Conservation (phyloP, 2,113 vertebrate species). For the Dasyornis broadbenti region DNA sequence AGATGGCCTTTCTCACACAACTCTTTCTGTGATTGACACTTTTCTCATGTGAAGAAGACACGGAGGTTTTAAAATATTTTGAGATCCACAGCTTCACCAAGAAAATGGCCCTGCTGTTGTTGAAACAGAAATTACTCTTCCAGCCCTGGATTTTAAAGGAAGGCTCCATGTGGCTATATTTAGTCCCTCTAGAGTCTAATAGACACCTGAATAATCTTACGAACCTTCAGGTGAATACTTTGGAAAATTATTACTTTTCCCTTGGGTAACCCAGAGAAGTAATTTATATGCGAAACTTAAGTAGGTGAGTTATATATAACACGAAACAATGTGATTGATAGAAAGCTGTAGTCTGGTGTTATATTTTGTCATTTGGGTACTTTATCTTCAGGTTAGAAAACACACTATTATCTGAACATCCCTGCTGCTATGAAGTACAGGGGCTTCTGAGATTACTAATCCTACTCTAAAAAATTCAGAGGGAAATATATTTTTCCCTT, state of each 20-base stretch:
- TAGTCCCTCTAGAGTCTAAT: neutral
- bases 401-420: neutral
- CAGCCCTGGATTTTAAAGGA: neutral
- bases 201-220: neutral
- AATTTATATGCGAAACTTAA: neutral
- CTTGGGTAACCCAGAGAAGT: neutral
- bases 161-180: neutral
- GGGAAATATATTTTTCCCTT: neutral
- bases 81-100: neutral
- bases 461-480: neutral
- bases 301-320: neutral
- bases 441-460: neutral
- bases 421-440: neutral
- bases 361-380: neutral
- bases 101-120: neutral
- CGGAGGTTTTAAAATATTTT: neutral
- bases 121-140: neutral
- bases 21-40: neutral
- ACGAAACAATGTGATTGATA: neutral
- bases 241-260: neutral
- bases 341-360: neutral
- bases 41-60: neutral
- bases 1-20: neutral
- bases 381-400: neutral
- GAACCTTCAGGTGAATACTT: neutral